phyloP scores from a whole-genome alignment of 2,797 vertebrate species.

The Phyllotis vaccarum region DNA sequence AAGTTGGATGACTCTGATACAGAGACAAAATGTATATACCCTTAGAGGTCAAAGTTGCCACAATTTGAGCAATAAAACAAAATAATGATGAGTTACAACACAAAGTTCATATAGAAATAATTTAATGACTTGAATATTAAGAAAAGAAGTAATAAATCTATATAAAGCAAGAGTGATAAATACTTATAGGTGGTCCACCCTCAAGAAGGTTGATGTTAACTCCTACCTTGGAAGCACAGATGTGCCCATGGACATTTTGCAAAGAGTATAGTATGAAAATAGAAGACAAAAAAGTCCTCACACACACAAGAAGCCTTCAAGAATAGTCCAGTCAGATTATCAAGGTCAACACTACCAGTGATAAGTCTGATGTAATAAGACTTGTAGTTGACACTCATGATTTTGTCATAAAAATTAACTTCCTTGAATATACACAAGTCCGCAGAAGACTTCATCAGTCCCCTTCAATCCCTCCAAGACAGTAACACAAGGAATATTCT shows the following conservation, averaged over 20 bases:
- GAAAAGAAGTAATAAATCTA: background rate
- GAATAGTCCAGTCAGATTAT: too few relatives aligned
- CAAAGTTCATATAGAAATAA: background rate
- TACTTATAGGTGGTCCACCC: background rate
- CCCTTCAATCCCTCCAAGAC: background rate
- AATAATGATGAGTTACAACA: background rate
- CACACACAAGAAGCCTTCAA: too few relatives aligned
- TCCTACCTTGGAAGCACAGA: too few relatives aligned
- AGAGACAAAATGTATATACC: background rate
- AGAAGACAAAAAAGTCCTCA: too few relatives aligned
- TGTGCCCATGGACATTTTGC: too few relatives aligned
- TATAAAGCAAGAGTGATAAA: constrained; percentile 3
- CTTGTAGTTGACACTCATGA: too few relatives aligned
- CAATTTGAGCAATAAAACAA: background rate
- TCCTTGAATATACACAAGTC: background rate
- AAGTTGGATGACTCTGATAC: background rate
- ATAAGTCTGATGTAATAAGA: too few relatives aligned
- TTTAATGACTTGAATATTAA: background rate
- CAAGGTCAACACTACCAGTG: too few relatives aligned
- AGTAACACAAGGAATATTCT: constrained; percentile 4
- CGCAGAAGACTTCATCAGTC: background rate
- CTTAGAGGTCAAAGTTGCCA: background rate
- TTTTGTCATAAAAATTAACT: too few relatives aligned
- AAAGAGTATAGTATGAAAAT: too few relatives aligned
- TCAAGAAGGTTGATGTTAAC: background rate